A percentile compares a stretch with the other conserved stretches of the same genome.
Conservation (phyloP, 2,888 invertebrate genomes). For the Phragmatobia fuliginosa region DNA sequence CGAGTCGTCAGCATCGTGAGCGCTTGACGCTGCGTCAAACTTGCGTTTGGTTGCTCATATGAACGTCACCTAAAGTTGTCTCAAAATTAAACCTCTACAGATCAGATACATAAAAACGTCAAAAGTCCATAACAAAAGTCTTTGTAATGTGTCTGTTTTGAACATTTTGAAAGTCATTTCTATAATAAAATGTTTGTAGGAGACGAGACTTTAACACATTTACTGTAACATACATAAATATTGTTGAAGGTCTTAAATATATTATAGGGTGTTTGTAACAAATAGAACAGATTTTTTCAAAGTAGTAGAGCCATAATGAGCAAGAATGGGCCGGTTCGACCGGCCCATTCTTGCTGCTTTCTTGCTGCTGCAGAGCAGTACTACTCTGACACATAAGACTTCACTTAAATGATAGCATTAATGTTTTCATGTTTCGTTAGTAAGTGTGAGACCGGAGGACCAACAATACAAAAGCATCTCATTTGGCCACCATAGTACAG, state of each 20-base stretch:
- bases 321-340: no score
- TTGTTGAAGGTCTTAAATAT: not conserved
- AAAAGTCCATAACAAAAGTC: not conserved
- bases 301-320: no score
- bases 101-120: not conserved
- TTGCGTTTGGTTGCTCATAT: not conserved
- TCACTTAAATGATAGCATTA: no score
- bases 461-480: no score
- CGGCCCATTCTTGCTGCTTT: no score
- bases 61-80: not conserved
- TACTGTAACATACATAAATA: not conserved
- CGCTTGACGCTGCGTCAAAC: not conserved
- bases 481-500: no score
- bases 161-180: not conserved
- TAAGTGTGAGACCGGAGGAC: no score
- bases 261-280: no score
- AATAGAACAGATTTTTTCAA: no score
- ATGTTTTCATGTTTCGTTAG: no score
- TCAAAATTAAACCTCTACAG: not conserved
- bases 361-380: no score
- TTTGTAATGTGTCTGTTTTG: slow-evolving; percentile 7
- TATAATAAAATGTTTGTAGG: slow-evolving; percentile 7
- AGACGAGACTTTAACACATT: not conserved
- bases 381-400: no score
- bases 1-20: not conserved